phyloP scores from a whole-genome alignment of 2,888 invertebrate genomes.

The Tiphia femorata region DNA sequence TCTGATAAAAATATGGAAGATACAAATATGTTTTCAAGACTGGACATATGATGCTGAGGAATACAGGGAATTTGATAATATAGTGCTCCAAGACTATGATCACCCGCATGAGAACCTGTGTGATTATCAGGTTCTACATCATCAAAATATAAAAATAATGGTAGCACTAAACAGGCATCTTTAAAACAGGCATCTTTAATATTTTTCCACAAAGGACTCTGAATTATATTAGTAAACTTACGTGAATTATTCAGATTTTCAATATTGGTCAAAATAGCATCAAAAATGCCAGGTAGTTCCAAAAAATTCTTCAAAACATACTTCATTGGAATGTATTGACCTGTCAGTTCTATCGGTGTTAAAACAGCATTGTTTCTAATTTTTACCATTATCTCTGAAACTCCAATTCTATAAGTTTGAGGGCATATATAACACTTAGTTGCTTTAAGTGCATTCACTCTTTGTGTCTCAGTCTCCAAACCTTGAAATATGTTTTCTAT shows the following conservation, averaged over 20 bases:
- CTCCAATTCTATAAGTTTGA: constrained; percentile 12
- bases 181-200: constrained; percentile 11
- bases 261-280: constrained; percentile 14
- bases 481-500: constrained; percentile 1
- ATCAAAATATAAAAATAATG: constrained; percentile 29
- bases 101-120: constrained; percentile 25
- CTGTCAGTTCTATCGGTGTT: constrained; percentile 20
- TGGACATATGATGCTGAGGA: constrained; percentile 17
- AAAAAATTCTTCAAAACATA: constrained; percentile 15
- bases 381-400: constrained; percentile 10
- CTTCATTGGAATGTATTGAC: constrained; percentile 19
- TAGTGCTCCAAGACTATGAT: constrained; percentile 27
- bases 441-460: constrained; percentile 11
- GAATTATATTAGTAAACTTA: constrained; percentile 25
- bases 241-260: constrained; percentile 15
- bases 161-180: constrained; percentile 15
- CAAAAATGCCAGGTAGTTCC: constrained; percentile 20
- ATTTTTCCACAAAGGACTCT: constrained; percentile 26
- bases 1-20: constrained; percentile 22
- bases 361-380: constrained; percentile 5
- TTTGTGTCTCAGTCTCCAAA: constrained; percentile 3
- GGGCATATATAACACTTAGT: constrained; percentile 10
- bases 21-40: constrained; percentile 29
- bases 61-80: constrained; percentile 30
- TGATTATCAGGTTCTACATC: constrained; percentile 29